Evolutionary conservation across 2,797 vertebrate species (phyloP), one percentile per base, ranked within the genome.

Genomic region (Falco rusticolus): DNA sequence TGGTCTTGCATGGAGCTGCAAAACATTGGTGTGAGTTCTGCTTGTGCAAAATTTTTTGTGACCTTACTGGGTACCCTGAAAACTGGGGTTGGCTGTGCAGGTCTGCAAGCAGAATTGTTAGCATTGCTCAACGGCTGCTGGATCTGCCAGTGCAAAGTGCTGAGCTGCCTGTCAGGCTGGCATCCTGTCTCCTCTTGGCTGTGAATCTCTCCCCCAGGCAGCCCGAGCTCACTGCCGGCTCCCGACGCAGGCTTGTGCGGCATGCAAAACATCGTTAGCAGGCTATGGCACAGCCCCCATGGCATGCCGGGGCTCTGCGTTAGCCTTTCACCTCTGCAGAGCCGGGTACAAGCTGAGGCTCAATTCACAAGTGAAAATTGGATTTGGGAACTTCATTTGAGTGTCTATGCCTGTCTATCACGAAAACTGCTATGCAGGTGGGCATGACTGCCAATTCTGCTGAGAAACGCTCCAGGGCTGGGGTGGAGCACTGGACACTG

Each of bases 341-440:
- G 65, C 80, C 2, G 2, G 79, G 70, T 13, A 39, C 14, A 31
- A 93, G 63, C 33, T 0, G 5, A 79, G 75, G 70, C 54, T 93
- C 68, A 59, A 80, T 68, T 53, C 87, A 50, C 64, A 26, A 51
- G 39, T 21, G 59, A 77, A 94, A 94, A 88, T 61, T 82, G 82
- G 45, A 80, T 94, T 69, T 77, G 75, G 84, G 90, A 83, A 10
- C 56, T 53, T 81, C 69, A 45, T 76, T 74, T 37, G 3, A 28
- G 13, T 3, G 12, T 63, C 87, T 28, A 1, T 75, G 81, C 68
- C 77, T 75, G 76, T 68, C 65, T 25, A 34, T 63, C 71, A 37
- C 22, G 45, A 37, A 16, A 82, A 37, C 31, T 4, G 68, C 75
- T 59, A 6, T 0, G 10, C 56, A 37, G 83, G 54, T 89, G 85